Conservation (phyloP, 2,888 invertebrate species). For the Hermodice carunculata region DNA sequence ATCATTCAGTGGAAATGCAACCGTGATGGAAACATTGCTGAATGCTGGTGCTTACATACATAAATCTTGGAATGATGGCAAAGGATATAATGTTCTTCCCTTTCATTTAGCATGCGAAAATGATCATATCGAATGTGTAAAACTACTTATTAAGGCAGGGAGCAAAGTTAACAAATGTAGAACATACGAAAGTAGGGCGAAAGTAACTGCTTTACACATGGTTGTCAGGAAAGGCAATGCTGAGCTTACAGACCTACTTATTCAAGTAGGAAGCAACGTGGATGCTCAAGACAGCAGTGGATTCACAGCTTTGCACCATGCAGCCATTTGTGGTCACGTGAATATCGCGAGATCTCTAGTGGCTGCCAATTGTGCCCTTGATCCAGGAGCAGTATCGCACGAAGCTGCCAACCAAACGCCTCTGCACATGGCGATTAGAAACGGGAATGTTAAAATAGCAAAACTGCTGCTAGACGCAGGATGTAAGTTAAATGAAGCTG, state of each 20-base stretch:
- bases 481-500: conserved; percentile 31
- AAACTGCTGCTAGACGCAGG: conserved; percentile 30
- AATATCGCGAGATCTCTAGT: conserved; percentile 25
- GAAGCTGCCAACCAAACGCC: conserved; percentile 37
- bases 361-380: conserved; percentile 11
- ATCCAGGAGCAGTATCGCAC: conserved; percentile 27
- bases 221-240: conserved; percentile 28
- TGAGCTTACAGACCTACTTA: conserved; percentile 23
- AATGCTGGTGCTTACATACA: conserved; percentile 24
- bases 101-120: conserved; percentile 34
- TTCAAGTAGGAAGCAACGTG: conserved; percentile 16
- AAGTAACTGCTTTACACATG: conserved; percentile 36
- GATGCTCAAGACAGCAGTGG: conserved; percentile 35
- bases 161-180: conserved; percentile 24
- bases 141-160: conserved; percentile 19
- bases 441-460: conserved; percentile 29
- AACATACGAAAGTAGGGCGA: conserved; percentile 15
- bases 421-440: conserved; percentile 38
- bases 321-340: conserved; percentile 26
- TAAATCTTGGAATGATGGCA: conserved; percentile 16
- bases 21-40: conserved; percentile 23
- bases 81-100: conserved; percentile 21
- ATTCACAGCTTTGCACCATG: conserved; percentile 35
- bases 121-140: conserved; percentile 17
- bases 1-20: conserved; percentile 12